phyloP scores from a whole-genome alignment of 2,113 vertebrate species.

The Bettongia penicillata region DNA sequence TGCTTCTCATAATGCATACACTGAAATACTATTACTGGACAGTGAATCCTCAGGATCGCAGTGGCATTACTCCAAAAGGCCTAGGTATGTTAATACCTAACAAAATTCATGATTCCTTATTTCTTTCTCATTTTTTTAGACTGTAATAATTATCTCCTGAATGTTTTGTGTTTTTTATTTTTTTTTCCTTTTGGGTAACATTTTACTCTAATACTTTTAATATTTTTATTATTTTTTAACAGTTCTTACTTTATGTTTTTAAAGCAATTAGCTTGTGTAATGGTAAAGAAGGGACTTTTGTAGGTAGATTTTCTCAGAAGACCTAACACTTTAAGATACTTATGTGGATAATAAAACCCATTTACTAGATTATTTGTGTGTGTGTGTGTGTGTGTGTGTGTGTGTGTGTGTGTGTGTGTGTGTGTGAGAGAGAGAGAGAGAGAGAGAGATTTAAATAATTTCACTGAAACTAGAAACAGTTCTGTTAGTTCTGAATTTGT shows the following conservation, averaged over 20 bases:
- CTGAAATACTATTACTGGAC: slow-evolving; percentile 99
- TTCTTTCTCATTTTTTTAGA: not conserved
- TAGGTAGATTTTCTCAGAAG: not conserved
- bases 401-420: no score
- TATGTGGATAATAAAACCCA: not conserved
- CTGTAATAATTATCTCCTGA: not conserved
- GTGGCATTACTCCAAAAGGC: slow-evolving; percentile 94
- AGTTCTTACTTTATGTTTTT: not conserved
- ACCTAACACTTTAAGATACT: not conserved
- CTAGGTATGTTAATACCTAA: slow-evolving; percentile 84
- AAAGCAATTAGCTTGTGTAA: not conserved
- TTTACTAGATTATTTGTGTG: not conserved
- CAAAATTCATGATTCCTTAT: not conserved
- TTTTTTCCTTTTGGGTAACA: not conserved
- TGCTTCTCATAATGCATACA: slow-evolving; percentile 96
- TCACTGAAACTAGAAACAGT: no score
- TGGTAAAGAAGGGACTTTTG: not conserved
- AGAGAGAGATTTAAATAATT: not conserved
- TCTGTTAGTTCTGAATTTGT: not conserved
- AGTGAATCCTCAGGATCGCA: slow-evolving; percentile 95
- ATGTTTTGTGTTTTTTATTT: slow-evolving; percentile 4
- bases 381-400: not conserved
- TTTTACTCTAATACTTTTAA: slow-evolving; percentile 42
- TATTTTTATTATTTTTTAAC: slow-evolving; percentile 39
- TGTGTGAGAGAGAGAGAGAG: not conserved